Base-by-base conservation (phyloP, 2,888 invertebrate genomes). In the Drepanosiphum platanoidis region DNA sequence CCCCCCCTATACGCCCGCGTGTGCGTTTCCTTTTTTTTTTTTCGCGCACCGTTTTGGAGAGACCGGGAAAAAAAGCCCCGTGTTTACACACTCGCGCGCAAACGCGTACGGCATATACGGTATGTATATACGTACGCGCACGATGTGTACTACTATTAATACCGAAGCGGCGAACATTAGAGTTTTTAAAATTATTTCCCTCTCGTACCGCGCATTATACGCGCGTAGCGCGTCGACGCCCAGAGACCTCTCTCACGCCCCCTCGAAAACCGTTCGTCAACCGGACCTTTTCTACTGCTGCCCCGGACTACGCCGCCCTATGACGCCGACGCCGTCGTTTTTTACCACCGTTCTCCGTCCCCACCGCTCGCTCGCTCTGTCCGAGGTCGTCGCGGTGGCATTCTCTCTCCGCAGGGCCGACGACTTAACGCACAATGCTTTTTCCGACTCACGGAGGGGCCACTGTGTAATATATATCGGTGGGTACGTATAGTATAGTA, bases 231-330 rank as follows among this genome's bases (percentile, higher is more conserved):
- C 61, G 58, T 15, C 39, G 74, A 71, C 82, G 82, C 72, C 82
- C 72, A 72, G n/a, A 42, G 42, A 74, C 72, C 58, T 72, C 79
- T 74, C 64, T 32, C 18, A 82, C 82, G 72, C 82, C 82, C 82
- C 30, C 61, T 58, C 52, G 34, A 52, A 81, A 81, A 71, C 52
- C 80, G 68, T 58, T 27, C 52, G 70, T 52, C 68, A 77, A 39
- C 77, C 61, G 77, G 77, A 77, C 77, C 34, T 64, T 77, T 77
- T 64, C 27, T 61, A 34, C 36, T 32, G 18, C 27, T 11, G 39
- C 77, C 27, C n/a, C n/a, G n/a, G n/a, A n/a, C n/a, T n/a, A n/a
- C n/a, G 13, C 58, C 22, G 52, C 75, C 75, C 7, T 42, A 18
- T 15, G 66, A 79, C 46, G 79, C 77, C 77, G 34, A 34, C 32